A percentile compares a stretch with the other conserved stretches of the same genome.
Evolutionary conservation across 2,113 vertebrate species (phyloP).

Genomic region (Eurypyga helias): DNA sequence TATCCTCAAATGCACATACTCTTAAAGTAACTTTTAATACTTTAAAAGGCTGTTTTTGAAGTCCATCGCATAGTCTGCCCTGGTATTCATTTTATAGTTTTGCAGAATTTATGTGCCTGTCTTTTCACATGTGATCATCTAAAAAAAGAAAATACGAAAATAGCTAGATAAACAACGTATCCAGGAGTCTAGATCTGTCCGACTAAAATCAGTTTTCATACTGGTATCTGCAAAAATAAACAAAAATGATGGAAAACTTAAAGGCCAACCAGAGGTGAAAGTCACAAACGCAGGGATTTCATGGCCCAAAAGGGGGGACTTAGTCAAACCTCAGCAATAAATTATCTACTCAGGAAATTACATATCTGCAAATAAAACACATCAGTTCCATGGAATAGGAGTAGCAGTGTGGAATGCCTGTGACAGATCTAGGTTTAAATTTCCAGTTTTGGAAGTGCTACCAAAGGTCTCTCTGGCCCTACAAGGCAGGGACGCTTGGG

Average conservation of each 20-base stretch:
- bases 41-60: neutral
- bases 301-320: neutral
- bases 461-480: neutral
- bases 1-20: neutral
- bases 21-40: neutral
- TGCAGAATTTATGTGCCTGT: neutral
- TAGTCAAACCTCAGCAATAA: neutral
- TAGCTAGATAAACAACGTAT: slow-evolving; percentile 25
- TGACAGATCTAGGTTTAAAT: neutral
- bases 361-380: neutral
- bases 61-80: neutral
- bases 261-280: neutral
- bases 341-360: neutral
- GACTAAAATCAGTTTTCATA: neutral
- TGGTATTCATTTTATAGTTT: neutral
- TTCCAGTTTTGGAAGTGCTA: neutral
- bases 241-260: neutral
- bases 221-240: slow-evolving; percentile 20
- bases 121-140: neutral
- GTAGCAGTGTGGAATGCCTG: neutral
- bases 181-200: neutral
- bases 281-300: neutral
- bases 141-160: slow-evolving; percentile 25
- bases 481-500: neutral
- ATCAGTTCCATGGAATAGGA: neutral